A percentile compares a stretch with the other conserved stretches of the same genome.
Conservation (phyloP, 30 jellyfish, hydroid and myxozoan species). For the Hydractinia symbiolongicarpus region DNA sequence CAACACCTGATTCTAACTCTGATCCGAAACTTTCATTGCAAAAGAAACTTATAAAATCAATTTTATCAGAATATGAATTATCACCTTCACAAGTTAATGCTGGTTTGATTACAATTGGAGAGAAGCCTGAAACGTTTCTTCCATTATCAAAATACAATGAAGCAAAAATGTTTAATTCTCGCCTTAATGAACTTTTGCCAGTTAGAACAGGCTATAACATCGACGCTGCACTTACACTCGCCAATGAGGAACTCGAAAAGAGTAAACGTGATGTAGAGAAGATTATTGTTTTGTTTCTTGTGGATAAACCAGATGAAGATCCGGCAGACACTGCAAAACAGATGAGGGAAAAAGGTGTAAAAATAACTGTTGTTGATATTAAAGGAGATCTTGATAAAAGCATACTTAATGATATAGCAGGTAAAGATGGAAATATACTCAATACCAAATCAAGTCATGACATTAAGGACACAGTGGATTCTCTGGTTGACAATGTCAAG, state of each 20-base stretch:
- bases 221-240: not conserved
- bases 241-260: not conserved
- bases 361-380: not conserved
- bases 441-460: not conserved
- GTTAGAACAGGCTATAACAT: not conserved
- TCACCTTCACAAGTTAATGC: too few relatives aligned
- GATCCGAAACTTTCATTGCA: too few relatives aligned
- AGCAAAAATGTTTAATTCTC: not conserved
- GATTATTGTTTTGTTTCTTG: not conserved
- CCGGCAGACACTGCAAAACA: not conserved
- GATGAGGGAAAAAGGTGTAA: not conserved
- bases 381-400: not conserved
- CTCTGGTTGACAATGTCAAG: too few relatives aligned
- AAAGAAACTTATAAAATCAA: too few relatives aligned
- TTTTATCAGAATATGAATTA: too few relatives aligned
- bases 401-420: slow-evolving; percentile 2
- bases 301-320: not conserved
- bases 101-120: too few relatives aligned
- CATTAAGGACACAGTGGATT: too few relatives aligned
- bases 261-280: not conserved
- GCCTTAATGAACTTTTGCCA: not conserved
- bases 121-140: too few relatives aligned
- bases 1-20: too few relatives aligned
- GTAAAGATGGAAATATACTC: not conserved
- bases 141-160: too few relatives aligned